Percentiles rank a stretch among this genome's conserved stretches.
phyloP scores from a whole-genome alignment of 2,113 vertebrate genomes.

The Vicugna pacos region DNA sequence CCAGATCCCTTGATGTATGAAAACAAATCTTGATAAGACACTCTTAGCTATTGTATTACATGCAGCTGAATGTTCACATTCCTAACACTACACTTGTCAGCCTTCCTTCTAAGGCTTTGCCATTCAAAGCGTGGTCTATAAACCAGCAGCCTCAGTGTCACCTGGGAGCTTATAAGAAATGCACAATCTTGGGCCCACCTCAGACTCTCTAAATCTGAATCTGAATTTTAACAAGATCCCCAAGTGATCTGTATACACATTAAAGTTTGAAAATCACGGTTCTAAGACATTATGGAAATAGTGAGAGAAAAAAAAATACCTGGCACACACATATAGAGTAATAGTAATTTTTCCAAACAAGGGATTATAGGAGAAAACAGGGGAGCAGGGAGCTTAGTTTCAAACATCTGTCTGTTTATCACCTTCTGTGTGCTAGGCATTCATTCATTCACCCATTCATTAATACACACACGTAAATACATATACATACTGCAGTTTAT shows the following conservation, averaged over 20 bases:
- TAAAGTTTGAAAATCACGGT: slow-evolving; percentile 15
- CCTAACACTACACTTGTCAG: not conserved
- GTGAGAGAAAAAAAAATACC: not conserved
- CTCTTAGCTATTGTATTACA: not conserved
- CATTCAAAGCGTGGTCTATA: not conserved
- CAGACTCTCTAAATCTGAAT: not conserved
- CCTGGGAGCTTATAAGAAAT: not conserved
- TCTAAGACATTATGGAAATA: not conserved
- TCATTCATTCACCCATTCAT: not conserved
- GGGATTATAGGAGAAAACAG: not conserved
- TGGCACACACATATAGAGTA: not conserved
- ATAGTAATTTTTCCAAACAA: slow-evolving; percentile 28
- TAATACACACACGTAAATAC: not conserved
- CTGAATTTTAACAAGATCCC: not conserved
- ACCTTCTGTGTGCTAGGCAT: not conserved
- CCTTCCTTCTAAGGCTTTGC: not conserved
- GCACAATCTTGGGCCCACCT: not conserved
- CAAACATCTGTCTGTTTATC: not conserved
- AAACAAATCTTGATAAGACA: not conserved
- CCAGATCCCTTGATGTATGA: not conserved
- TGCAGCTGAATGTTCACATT: not conserved
- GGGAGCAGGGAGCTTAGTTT: not conserved
- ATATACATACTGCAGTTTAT: not conserved
- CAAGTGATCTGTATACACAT: not conserved
- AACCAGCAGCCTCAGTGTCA: not conserved